phyloP scores from a whole-genome alignment of 2,113 vertebrate genomes.

The Trogon melanurus region DNA sequence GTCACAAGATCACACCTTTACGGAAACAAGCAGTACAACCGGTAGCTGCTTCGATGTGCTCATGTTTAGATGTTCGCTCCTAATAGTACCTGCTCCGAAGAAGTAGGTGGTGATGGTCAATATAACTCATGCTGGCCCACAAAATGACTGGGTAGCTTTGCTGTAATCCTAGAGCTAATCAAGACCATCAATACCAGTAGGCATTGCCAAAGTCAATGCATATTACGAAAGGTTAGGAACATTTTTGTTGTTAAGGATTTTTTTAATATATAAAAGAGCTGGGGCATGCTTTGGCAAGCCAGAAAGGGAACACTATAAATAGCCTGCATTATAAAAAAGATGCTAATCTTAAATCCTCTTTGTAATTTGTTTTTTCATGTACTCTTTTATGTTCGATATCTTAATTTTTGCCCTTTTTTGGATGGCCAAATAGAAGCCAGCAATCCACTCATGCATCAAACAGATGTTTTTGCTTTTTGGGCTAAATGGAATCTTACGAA shows the following conservation, averaged over 20 bases:
- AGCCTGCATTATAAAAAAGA: constrained; percentile 49
- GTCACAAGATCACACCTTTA: background rate
- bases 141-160: constrained; percentile 22
- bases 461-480: constrained; percentile 77
- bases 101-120: background rate
- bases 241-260: background rate
- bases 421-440: constrained; percentile 66
- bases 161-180: constrained; percentile 52
- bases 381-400: constrained; percentile 68
- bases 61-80: background rate
- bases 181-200: constrained; percentile 16
- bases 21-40: background rate
- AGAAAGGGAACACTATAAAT: constrained; percentile 59
- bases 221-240: constrained; percentile 15
- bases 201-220: constrained; percentile 36
- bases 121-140: background rate
- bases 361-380: constrained; percentile 67
- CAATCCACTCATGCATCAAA: constrained; percentile 68
- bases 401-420: constrained; percentile 71
- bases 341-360: constrained; percentile 68
- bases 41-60: background rate
- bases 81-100: background rate
- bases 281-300: constrained; percentile 47
- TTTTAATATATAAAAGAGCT: constrained; percentile 19
- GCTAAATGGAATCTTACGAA: constrained; percentile 73